phyloP scores from a whole-genome alignment of 2,113 vertebrate species.

The Trochalopteron elliotii region DNA sequence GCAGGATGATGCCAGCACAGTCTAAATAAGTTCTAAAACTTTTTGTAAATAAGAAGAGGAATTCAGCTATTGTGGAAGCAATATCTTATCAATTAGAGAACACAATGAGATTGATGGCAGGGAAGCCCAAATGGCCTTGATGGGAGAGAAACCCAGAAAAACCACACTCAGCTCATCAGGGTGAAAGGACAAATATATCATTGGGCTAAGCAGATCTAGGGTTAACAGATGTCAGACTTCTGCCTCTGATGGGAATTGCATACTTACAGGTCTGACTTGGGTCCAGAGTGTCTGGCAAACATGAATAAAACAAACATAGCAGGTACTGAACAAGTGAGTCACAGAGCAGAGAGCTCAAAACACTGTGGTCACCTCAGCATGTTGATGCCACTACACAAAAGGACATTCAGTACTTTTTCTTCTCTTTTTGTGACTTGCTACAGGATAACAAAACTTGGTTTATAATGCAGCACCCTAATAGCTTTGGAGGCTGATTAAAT shows the following conservation, averaged over 20 bases:
- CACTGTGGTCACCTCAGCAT: not conserved
- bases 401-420: not conserved
- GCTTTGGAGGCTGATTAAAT: not conserved
- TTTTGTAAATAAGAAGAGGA: not conserved
- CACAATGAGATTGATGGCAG: not conserved
- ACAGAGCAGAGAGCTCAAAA: not conserved
- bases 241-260: not conserved
- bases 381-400: not conserved
- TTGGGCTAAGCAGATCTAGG: not conserved
- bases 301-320: accelerated
- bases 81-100: not conserved
- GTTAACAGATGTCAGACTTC: not conserved
- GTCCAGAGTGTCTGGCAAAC: not conserved
- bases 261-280: not conserved
- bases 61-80: not conserved
- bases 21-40: not conserved
- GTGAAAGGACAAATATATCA: not conserved
- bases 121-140: not conserved
- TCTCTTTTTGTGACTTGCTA: not conserved
- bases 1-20: not conserved
- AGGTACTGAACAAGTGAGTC: not conserved
- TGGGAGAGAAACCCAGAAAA: not conserved
- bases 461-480: not conserved
- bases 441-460: not conserved
- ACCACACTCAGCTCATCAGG: not conserved